Evolutionary conservation across 1,140 invertebrate genomes (phyloP).

Genomic region (Heliconius congener): DNA sequence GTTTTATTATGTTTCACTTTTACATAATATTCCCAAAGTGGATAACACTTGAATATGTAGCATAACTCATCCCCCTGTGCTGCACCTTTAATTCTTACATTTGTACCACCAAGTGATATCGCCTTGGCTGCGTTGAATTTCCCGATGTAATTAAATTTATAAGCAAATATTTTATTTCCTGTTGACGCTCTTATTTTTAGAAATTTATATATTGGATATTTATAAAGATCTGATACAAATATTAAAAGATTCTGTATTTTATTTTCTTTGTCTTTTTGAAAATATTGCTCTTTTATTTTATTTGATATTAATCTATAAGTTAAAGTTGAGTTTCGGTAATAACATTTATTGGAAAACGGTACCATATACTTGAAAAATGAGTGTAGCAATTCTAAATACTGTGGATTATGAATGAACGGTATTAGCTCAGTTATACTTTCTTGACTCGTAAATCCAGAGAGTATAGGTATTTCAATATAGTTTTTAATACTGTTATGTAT

Average conservation of each 20-base stretch:
- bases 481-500: constrained; percentile 41
- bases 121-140: constrained; percentile 61
- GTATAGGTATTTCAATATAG: constrained; percentile 48
- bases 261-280: constrained; percentile 48
- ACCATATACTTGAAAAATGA: constrained; percentile 62
- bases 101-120: constrained; percentile 49
- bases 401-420: constrained; percentile 65
- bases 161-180: constrained; percentile 53
- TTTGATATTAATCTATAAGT: constrained; percentile 49
- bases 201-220: constrained; percentile 66
- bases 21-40: constrained; percentile 61
- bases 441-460: constrained; percentile 67
- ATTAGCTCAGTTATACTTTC: constrained; percentile 69
- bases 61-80: constrained; percentile 71
- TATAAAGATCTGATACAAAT: constrained; percentile 58
- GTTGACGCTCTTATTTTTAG: constrained; percentile 43
- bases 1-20: constrained; percentile 47
- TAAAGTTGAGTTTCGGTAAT: constrained; percentile 48
- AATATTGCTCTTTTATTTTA: constrained; percentile 60
- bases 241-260: constrained; percentile 50
- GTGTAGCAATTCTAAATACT: constrained; percentile 50
- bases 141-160: constrained; percentile 69
- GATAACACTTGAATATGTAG: constrained; percentile 69
- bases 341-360: constrained; percentile 58
- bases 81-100: constrained; percentile 56